These are phyloP conservation scores for Alouatta palliata DNA, from an alignment of 2,113 vertebrate species.

Conservation along the genomic window DNA sequence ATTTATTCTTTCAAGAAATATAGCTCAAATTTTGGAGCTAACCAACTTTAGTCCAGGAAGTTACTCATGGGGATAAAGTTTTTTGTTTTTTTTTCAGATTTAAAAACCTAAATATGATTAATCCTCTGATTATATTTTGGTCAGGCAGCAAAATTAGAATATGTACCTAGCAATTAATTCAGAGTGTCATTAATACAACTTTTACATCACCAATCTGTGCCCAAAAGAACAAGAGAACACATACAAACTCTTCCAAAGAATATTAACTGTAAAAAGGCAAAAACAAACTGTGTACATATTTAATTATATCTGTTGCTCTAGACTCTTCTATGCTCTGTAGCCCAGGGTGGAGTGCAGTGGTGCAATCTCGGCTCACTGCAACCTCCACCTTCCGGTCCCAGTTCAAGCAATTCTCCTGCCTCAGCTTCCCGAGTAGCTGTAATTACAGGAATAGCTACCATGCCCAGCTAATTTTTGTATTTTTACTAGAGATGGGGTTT, in stretches of 20 bases:
- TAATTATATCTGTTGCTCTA: constrained; percentile 73
- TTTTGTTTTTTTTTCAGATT: neutral
- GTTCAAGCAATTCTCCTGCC: too few species aligned
- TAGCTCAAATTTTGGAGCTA: neutral
- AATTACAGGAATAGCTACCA: too few species aligned
- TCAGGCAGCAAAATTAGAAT: constrained; percentile 46
- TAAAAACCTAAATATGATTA: constrained; percentile 53
- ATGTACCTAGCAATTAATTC: constrained; percentile 55
- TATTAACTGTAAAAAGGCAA: constrained; percentile 72
- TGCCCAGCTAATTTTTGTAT: too few species aligned
- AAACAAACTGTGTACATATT: constrained; percentile 75
- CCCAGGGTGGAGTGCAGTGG: too few species aligned
- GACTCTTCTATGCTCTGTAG: neutral
- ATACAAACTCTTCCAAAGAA: constrained; percentile 56
- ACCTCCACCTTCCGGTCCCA: too few species aligned
- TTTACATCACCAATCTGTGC: constrained; percentile 65
- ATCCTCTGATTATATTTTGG: constrained; percentile 48
- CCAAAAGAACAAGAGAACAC: constrained; percentile 67
- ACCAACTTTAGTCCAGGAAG: neutral
- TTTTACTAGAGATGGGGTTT: too few species aligned
- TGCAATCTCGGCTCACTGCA: too few species aligned
- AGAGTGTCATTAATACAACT: constrained; percentile 27
- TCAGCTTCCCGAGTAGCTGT: too few species aligned
- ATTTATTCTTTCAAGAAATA: constrained; percentile 25
- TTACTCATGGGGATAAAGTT: constrained; percentile 46